phyloP scores from a whole-genome alignment of 1,140 invertebrate genomes.

The Formica exsecta region DNA sequence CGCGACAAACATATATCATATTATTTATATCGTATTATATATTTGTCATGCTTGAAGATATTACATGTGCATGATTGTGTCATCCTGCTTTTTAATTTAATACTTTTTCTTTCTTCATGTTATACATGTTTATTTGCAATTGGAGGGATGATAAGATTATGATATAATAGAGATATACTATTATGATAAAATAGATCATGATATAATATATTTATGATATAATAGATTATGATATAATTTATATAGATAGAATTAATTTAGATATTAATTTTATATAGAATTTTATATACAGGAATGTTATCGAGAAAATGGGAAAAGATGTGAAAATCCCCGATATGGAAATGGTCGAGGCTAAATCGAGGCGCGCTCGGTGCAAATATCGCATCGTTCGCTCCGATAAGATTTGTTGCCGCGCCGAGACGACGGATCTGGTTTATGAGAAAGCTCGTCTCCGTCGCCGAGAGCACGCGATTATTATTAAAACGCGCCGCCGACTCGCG shows the following conservation, averaged over 20 bases:
- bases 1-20: no score
- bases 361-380: background rate
- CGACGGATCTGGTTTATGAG: constrained; percentile 70
- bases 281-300: background rate
- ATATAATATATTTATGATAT: no score
- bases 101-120: background rate
- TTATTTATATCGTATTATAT: background rate
- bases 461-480: constrained; percentile 69
- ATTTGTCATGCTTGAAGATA: constrained; percentile 2
- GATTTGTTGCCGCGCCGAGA: constrained; percentile 51
- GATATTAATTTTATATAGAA: background rate
- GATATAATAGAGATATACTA: no score
- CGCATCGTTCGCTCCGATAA: constrained; percentile 42
- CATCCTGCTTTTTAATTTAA: background rate
- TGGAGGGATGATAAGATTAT: background rate
- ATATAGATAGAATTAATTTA: no score
- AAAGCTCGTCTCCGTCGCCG: constrained; percentile 60
- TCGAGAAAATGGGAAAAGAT: background rate
- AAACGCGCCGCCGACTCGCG: constrained; percentile 74
- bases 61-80: background rate
- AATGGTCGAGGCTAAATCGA: background rate
- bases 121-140: background rate
- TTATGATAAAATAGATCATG: no score
- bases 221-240: no score
- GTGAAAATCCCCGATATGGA: constrained; percentile 25